These are phyloP conservation scores for Carapus acus DNA, from an alignment of 2,797 vertebrate species.

Conservation along the genomic window DNA sequence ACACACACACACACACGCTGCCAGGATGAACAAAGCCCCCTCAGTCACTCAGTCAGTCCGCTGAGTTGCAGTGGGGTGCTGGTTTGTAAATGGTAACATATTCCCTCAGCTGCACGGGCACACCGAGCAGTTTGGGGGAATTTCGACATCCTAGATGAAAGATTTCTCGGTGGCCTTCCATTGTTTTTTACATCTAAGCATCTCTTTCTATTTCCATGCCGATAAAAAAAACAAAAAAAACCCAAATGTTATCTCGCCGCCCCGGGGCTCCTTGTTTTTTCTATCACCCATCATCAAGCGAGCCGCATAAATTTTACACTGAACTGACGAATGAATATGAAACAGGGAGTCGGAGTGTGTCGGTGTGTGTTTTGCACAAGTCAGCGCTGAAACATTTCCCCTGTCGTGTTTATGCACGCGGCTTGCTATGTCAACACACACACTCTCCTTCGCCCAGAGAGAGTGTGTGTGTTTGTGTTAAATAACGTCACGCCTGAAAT, in stretches of 20 bases:
- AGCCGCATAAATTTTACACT: no score
- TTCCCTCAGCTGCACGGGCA: slow-evolving; percentile 39
- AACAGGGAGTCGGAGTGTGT: no score
- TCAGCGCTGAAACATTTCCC: background rate
- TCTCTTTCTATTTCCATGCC: background rate
- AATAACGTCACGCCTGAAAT: slow-evolving; percentile 22
- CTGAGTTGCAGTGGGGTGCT: slow-evolving; percentile 38
- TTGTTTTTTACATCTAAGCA: slow-evolving; percentile 17
- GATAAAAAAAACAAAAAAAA: no score
- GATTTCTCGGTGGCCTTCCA: slow-evolving; percentile 20
- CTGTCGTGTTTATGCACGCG: slow-evolving; percentile 10
- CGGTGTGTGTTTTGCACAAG: background rate
- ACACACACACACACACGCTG: slow-evolving; percentile 43
- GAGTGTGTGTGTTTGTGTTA: slow-evolving; percentile 21
- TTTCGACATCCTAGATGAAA: slow-evolving; percentile 44
- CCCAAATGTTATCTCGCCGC: background rate
- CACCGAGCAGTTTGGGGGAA: slow-evolving; percentile 42
- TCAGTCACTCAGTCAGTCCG: slow-evolving; percentile 50
- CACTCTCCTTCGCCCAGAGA: slow-evolving; percentile 6
- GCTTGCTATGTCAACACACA: slow-evolving; percentile 10
- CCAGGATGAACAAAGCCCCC: slow-evolving; percentile 57
- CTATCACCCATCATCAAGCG: background rate
- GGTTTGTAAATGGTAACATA: slow-evolving; percentile 56
- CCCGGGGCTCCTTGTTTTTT: no score
- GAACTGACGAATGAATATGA: no score